These are phyloP conservation scores for Furnarius figulus DNA, from an alignment of 2,113 vertebrate species.

Conservation along the genomic window DNA sequence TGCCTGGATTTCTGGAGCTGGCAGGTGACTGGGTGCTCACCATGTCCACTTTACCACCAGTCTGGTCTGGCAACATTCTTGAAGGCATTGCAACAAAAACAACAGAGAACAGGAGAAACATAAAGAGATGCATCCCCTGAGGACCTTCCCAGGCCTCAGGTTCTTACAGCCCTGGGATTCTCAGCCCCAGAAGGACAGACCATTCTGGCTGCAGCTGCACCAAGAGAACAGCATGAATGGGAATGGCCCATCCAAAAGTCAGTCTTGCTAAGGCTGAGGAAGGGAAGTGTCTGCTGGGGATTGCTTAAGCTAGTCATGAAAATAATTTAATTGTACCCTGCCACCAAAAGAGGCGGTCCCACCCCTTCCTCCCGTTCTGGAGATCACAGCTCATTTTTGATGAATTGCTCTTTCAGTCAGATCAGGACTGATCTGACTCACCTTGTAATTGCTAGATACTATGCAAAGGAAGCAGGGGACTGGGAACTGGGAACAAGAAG, in stretches of 20 bases:
- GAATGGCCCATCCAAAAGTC: background rate
- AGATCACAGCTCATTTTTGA: conserved; percentile 16
- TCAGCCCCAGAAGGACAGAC: background rate
- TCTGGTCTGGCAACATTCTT: conserved; percentile 47
- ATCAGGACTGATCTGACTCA: conserved; percentile 39
- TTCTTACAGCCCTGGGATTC: background rate
- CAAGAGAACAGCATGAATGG: background rate
- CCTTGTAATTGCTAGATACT: conserved; percentile 35
- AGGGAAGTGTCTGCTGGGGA: background rate
- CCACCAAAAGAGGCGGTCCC: conserved; percentile 12
- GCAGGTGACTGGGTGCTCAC: background rate
- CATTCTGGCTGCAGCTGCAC: background rate
- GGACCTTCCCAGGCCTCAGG: background rate
- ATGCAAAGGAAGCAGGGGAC: conserved; percentile 23
- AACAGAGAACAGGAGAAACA: background rate
- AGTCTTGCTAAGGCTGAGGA: background rate
- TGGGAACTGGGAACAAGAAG: background rate
- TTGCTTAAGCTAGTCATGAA: conserved; percentile 10
- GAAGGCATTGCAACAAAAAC: background rate
- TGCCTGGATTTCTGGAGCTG: background rate
- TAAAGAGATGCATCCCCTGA: background rate
- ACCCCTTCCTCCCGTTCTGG: background rate
- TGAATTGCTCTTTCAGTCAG: conserved; percentile 21
- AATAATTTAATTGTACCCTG: conserved; percentile 39
- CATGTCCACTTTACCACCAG: background rate